Evolutionary conservation across 2,797 vertebrate species (phyloP), one percentile per base, ranked within the genome.

Genomic region (Mastacembelus armatus): DNA sequence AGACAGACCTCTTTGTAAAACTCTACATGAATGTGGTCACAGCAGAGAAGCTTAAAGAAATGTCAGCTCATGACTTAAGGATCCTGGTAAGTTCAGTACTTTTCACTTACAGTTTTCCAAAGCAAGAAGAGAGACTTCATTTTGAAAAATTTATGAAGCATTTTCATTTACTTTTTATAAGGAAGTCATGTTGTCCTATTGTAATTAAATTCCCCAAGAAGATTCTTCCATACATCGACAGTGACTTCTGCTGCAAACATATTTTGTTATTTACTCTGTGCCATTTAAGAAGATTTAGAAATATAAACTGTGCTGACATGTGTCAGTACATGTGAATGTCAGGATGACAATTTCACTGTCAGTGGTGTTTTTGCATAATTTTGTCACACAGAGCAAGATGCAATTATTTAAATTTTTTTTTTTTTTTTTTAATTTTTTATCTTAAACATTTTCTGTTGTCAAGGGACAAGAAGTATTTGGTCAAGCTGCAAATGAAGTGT

Each of bases 401-500:
- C 68, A 78, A 85, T 83, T n/a, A n/a, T n/a, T n/a, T n/a, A n/a
- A n/a, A n/a, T n/a, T n/a, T n/a, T n/a, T n/a, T n/a, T n/a, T n/a
- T n/a, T n/a, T n/a, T n/a, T n/a, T n/a, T n/a, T n/a, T n/a, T 80
- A 72, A 76, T 69, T 64, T 72, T 42, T 63, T 19, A 62, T 47
- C 49, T 65, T 38, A 51, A 74, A 71, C 30, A 76, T 73, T 63
- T 51, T 24, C n/a, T 48, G 52, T 61, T 67, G n/a, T 55, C 59
- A 66, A 26, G 45, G 78, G 66, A 57, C 26, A 5, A 45, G 38
- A 47, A 40, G 44, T 49, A 72, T 67, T 79, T 64, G 76, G 33
- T 47, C 38, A 32, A 74, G 57, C 71, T 81, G 72, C 67, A 81
- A 70, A 77, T 71, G 30, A 74, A 76, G 58, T 78, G 64, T 74